These are phyloP conservation scores for Acanthiza pusilla DNA, from an alignment of 2,797 vertebrate species.

Conservation along the genomic window DNA sequence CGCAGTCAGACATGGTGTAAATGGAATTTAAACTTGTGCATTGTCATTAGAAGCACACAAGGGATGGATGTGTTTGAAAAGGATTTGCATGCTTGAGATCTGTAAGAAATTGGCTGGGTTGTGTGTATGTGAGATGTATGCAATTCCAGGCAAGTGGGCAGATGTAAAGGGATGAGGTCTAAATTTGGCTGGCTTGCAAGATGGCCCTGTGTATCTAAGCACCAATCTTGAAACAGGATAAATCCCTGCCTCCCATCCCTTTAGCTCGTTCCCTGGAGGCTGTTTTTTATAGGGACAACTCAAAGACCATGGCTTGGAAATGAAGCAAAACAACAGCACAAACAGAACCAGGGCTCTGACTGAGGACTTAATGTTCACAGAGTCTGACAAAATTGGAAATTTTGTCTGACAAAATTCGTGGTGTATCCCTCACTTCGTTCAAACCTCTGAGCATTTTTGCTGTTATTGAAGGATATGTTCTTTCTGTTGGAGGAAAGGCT, in stretches of 20 bases:
- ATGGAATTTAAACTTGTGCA: not conserved
- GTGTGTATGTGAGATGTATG: not conserved
- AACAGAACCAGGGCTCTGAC: not conserved
- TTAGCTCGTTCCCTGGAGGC: not conserved
- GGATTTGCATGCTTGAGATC: not conserved
- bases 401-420: not conserved
- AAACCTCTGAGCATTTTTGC: not conserved
- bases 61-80: not conserved
- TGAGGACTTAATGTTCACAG: not conserved
- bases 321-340: not conserved
- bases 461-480: not conserved
- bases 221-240: not conserved
- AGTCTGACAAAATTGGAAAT: not conserved
- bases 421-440: not conserved
- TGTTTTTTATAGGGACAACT: not conserved
- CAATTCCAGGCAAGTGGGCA: slow-evolving; percentile 16
- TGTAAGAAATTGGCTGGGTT: not conserved
- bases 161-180: slow-evolving; percentile 29
- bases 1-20: not conserved
- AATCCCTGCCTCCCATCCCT: not conserved
- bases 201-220: not conserved
- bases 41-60: not conserved
- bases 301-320: not conserved
- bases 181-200: slow-evolving; percentile 41
- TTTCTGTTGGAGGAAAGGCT: not conserved